phyloP scores from a whole-genome alignment of 1,140 invertebrate genomes.

The Bilobella aurantiaca region DNA sequence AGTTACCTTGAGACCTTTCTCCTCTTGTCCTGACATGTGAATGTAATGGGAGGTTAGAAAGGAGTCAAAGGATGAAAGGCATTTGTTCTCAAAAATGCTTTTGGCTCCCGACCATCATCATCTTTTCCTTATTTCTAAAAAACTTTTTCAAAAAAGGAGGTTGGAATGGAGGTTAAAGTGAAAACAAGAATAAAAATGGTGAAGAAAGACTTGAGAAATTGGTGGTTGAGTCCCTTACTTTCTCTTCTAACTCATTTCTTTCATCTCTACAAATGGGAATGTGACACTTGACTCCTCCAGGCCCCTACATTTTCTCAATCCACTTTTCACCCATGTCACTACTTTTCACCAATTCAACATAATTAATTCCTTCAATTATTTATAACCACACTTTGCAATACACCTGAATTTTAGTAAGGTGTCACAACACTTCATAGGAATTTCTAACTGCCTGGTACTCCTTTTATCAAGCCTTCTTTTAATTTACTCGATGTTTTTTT shows the following conservation, averaged over 20 bases:
- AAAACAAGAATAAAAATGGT: background rate
- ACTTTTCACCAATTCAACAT: background rate
- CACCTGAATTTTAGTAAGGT: background rate
- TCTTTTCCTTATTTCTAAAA: too few relatives aligned
- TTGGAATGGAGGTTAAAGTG: background rate
- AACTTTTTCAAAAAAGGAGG: background rate
- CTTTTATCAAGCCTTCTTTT: background rate
- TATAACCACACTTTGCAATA: background rate
- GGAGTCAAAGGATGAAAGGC: background rate
- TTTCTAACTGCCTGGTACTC: background rate
- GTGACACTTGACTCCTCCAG: background rate
- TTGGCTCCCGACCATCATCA: too few relatives aligned
- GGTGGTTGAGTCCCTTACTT: background rate
- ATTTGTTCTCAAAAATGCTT: too few relatives aligned
- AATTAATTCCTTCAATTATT: too few relatives aligned
- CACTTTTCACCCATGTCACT: background rate
- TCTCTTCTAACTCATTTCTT: background rate
- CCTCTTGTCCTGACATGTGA: too few relatives aligned
- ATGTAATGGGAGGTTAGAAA: too few relatives aligned
- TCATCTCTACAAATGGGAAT: background rate
- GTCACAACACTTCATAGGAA: background rate
- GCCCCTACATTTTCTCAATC: background rate
- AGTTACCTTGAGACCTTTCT: background rate
- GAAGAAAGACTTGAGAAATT: background rate
- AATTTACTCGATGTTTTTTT: background rate